These are phyloP conservation scores for Physocephala rufipes DNA, from an alignment of 2,888 invertebrate species.

Conservation along the genomic window DNA sequence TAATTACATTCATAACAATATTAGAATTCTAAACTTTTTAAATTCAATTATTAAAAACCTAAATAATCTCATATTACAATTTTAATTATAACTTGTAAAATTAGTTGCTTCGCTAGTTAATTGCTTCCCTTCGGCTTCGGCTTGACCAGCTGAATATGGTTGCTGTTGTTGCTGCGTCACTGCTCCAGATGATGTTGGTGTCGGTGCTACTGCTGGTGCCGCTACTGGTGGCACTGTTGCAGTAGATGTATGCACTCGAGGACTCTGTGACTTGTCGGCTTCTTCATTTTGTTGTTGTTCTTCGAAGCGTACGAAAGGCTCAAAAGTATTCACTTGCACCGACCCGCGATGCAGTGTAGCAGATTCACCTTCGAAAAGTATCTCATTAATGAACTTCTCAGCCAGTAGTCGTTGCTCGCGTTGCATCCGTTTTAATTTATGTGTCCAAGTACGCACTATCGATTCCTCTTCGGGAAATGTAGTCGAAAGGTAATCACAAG, in stretches of 20 bases:
- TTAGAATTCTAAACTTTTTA: not conserved
- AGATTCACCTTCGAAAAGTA: slow-evolving; percentile 61
- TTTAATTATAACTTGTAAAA: slow-evolving; percentile 36
- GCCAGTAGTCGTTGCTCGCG: slow-evolving; percentile 60
- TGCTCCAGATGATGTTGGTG: slow-evolving; percentile 15
- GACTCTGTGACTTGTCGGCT: slow-evolving; percentile 58
- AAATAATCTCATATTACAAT: not conserved
- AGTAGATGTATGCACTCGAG: slow-evolving; percentile 55
- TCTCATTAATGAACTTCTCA: slow-evolving; percentile 62
- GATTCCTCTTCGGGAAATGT: slow-evolving; percentile 61
- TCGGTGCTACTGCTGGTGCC: slow-evolving; percentile 14
- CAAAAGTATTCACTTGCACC: slow-evolving; percentile 59
- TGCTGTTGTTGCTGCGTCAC: too few relatives aligned
- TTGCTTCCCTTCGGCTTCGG: slow-evolving; percentile 25
- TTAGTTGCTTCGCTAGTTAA: not conserved
- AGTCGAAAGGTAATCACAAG: slow-evolving; percentile 57
- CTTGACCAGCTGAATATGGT: not conserved
- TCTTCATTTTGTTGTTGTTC: slow-evolving; percentile 50
- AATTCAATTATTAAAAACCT: not conserved
- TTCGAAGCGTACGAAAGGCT: slow-evolving; percentile 59
- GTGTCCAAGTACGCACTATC: slow-evolving; percentile 61
- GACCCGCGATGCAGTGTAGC: slow-evolving; percentile 61
- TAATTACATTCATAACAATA: not conserved
- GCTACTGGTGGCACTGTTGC: slow-evolving; percentile 31
- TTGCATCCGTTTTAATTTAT: slow-evolving; percentile 57